Evolutionary conservation across 2,113 vertebrate genomes (phyloP).

Genomic region (Zosterops hypoxanthus): DNA sequence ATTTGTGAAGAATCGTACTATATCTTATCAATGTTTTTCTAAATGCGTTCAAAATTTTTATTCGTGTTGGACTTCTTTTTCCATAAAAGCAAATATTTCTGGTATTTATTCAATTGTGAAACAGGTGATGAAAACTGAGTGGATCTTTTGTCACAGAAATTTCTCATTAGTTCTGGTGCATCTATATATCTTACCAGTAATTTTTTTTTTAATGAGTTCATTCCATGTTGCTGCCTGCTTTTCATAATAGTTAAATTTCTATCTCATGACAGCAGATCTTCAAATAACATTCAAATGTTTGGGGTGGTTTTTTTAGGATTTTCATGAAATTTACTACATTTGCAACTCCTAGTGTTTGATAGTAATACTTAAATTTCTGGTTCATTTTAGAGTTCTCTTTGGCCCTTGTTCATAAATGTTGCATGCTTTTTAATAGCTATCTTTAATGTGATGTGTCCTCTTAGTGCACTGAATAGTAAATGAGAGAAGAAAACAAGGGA

Average conservation of each 20-base stretch:
- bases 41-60: not conserved
- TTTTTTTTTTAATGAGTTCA: not conserved
- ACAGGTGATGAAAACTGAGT: not conserved
- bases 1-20: not conserved
- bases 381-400: not conserved
- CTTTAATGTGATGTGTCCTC: not conserved
- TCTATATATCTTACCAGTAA: not conserved
- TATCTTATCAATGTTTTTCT: not conserved
- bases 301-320: not conserved
- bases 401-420: not conserved
- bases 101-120: not conserved
- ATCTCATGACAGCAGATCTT: not conserved
- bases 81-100: not conserved
- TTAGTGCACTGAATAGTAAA: not conserved
- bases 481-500: not conserved
- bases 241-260: not conserved
- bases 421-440: not conserved
- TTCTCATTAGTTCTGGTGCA: not conserved
- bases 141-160: not conserved
- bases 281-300: not conserved
- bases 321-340: not conserved
- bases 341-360: not conserved
- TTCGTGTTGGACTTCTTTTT: not conserved
- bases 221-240: not conserved
- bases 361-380: not conserved